These are phyloP conservation scores for Macrostomum lignano DNA, from an alignment of 1,140 invertebrate genomes.

Conservation along the genomic window DNA sequence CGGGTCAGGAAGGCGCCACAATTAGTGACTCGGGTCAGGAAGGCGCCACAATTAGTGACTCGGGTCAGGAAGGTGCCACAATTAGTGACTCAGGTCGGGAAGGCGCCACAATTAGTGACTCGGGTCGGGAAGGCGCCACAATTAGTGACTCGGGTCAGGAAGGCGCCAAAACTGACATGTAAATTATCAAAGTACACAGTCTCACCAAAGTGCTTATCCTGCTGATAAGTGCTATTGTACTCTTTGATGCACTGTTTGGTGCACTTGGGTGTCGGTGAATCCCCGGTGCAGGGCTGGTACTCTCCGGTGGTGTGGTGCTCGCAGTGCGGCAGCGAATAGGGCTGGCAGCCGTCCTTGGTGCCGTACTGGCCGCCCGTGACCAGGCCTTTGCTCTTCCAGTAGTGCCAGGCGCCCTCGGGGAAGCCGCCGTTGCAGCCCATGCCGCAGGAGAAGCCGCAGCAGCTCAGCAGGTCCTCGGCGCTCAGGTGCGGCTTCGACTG, in stretches of 20 bases:
- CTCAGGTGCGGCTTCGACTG: constrained; percentile 41
- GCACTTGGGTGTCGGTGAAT: constrained; percentile 45
- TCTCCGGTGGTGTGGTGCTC: constrained; percentile 57
- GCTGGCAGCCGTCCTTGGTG: constrained; percentile 46
- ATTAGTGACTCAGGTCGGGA: constrained; percentile 28
- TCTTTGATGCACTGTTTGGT: constrained; percentile 36
- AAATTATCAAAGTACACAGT: constrained; percentile 1
- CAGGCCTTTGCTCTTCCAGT: constrained; percentile 31
- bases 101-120: background rate
- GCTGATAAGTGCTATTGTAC: constrained; percentile 40
- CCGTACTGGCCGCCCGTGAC: constrained; percentile 55
- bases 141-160: too few relatives aligned
- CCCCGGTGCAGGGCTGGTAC: constrained; percentile 33
- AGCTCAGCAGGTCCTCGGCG: constrained; percentile 54
- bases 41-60: too few relatives aligned
- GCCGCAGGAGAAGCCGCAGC: constrained; percentile 45
- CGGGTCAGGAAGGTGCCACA: too few relatives aligned
- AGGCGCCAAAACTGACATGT: background rate
- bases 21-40: too few relatives aligned
- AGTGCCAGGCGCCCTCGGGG: constrained; percentile 46
- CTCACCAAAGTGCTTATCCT: constrained; percentile 46
- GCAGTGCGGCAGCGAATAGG: constrained; percentile 49
- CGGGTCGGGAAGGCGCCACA: background rate
- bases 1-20: too few relatives aligned
- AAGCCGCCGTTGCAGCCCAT: constrained; percentile 53